A percentile compares a stretch with the other conserved stretches of the same genome.
phyloP scores from a whole-genome alignment of 2,113 vertebrate species.

The Coracopsis vasa region DNA sequence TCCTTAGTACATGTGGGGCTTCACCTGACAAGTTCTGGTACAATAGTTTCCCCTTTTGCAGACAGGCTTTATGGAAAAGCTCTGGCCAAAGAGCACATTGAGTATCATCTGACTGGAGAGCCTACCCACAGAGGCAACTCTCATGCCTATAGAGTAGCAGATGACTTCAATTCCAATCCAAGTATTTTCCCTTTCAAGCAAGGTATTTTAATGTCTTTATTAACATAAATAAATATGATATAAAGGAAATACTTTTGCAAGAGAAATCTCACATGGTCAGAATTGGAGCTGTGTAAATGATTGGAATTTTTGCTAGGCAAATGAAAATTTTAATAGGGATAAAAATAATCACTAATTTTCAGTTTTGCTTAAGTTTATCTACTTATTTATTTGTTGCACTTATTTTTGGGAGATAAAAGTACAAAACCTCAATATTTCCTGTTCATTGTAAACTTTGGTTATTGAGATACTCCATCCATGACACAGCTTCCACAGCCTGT shows the following conservation, averaged over 20 bases:
- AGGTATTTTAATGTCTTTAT: conserved; percentile 6
- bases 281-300: neutral
- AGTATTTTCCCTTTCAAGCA: conserved; percentile 40
- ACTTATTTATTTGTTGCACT: neutral
- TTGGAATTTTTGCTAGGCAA: neutral
- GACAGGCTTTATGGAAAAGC: neutral
- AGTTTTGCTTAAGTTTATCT: neutral
- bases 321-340: neutral
- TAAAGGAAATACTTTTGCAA: conserved; percentile 5
- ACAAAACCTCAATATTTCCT: neutral
- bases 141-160: neutral
- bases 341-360: neutral
- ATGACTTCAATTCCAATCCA: conserved; percentile 15
- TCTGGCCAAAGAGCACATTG: neutral
- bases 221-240: conserved; percentile 28
- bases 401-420: neutral
- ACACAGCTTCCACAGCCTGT: neutral
- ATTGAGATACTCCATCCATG: neutral
- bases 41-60: neutral
- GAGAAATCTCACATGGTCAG: neutral
- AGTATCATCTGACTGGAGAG: neutral
- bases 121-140: neutral
- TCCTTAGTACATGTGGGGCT: neutral
- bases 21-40: neutral
- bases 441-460: neutral